phyloP scores from a whole-genome alignment of 1,140 invertebrate genomes.

The Teleogryllus occipitalis region DNA sequence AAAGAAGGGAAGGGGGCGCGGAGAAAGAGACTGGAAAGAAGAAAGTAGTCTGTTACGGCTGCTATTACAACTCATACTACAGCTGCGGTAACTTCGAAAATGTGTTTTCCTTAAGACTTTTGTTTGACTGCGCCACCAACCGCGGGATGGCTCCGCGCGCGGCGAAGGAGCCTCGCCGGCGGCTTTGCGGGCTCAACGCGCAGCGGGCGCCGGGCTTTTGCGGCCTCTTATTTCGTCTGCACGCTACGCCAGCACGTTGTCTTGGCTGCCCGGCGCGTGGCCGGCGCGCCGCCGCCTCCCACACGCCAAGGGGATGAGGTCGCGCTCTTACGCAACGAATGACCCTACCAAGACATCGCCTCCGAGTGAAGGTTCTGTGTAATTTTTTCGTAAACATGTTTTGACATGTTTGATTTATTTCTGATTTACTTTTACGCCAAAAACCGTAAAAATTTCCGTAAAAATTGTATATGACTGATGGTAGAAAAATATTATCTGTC shows the following conservation, averaged over 20 bases:
- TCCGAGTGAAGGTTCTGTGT: no score
- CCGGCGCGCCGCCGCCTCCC: background rate
- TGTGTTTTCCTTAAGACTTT: background rate
- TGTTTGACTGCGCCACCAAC: background rate
- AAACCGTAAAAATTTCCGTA: no score
- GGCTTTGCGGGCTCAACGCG: background rate
- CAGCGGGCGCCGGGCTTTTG: background rate
- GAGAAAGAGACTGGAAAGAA: background rate
- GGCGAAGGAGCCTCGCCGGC: background rate
- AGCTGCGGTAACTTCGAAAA: background rate
- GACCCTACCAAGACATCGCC: no score
- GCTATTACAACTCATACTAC: slow-evolving; percentile 4
- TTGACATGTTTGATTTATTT: no score
- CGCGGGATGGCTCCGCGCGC: background rate
- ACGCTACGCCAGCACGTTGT: background rate
- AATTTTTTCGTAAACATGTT: no score
- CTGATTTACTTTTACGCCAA: no score
- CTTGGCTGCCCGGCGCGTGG: background rate
- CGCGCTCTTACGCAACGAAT: background rate
- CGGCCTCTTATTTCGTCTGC: background rate
- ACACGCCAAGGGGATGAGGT: background rate
- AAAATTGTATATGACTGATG: no score
- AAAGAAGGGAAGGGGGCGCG: background rate
- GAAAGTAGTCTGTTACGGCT: background rate
- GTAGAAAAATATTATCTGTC: no score